phyloP scores from a whole-genome alignment of 2,797 vertebrate genomes.

The Dallia pectoralis region DNA sequence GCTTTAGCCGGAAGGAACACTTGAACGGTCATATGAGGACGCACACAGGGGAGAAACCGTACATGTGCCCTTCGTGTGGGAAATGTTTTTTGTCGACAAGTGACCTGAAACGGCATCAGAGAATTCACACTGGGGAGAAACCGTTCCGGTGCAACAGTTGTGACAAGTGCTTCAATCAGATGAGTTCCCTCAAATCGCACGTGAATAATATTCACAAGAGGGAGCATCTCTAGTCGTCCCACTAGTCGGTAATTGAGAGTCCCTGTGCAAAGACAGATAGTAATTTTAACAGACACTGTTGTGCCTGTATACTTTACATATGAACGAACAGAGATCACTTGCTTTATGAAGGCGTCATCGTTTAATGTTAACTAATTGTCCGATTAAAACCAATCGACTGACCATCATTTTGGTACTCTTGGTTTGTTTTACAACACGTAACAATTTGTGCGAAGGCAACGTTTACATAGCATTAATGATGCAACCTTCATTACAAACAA shows the following conservation, averaged over 20 bases:
- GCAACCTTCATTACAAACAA: background rate
- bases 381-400: background rate
- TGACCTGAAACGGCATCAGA: slow-evolving; percentile 47
- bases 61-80: slow-evolving; percentile 44
- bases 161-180: slow-evolving; percentile 3
- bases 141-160: background rate
- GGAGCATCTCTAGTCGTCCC: background rate
- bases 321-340: background rate
- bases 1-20: slow-evolving; percentile 51
- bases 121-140: slow-evolving; percentile 34
- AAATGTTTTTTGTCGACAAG: slow-evolving; percentile 50
- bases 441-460: background rate
- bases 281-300: background rate
- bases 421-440: background rate
- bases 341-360: background rate
- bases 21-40: slow-evolving; percentile 50
- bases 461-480: background rate
- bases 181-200: slow-evolving; percentile 1
- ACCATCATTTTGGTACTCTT: background rate
- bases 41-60: slow-evolving; percentile 52
- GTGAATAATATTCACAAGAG: slow-evolving; percentile 4
- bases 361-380: background rate
- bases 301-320: slow-evolving; percentile 1
- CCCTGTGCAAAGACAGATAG: background rate
- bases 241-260: background rate